A percentile compares a stretch with the other conserved stretches of the same genome.
Conservation (phyloP, 2,113 vertebrate species). For the Lasiurus cinereus region DNA sequence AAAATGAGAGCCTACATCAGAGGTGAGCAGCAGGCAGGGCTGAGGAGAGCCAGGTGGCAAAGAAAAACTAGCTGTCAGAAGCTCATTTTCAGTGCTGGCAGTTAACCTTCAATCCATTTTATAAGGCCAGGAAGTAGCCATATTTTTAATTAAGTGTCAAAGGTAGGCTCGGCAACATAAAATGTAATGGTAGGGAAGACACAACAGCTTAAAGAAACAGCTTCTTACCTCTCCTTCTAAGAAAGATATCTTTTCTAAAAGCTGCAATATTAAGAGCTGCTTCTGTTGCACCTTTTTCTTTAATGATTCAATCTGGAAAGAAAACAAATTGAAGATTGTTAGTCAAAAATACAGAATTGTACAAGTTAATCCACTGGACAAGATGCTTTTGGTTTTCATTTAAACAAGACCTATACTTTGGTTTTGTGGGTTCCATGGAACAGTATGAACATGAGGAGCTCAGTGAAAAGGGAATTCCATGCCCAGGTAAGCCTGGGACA, state of each 20-base stretch:
- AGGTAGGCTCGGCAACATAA: conserved; percentile 59
- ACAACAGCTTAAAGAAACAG: conserved; percentile 59
- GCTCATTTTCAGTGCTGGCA: conserved; percentile 62
- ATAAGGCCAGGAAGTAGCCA: conserved; percentile 72
- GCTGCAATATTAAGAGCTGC: conserved; percentile 96
- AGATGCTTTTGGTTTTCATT: not conserved
- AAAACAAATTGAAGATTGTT: conserved; percentile 70
- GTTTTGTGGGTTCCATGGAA: not conserved
- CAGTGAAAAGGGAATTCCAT: not conserved
- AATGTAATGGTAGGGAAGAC: conserved; percentile 61
- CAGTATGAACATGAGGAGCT: not conserved
- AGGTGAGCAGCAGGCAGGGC: not conserved
- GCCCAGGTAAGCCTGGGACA: not conserved
- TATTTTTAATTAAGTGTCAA: conserved; percentile 77
- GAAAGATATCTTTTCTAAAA: conserved; percentile 97
- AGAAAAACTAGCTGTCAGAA: conserved; percentile 58
- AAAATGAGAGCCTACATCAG: not conserved
- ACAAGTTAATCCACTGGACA: not conserved
- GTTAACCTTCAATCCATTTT: conserved; percentile 78
- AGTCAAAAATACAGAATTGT: not conserved
- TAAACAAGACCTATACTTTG: not conserved
- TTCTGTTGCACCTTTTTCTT: conserved; percentile 95
- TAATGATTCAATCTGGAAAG: conserved; percentile 92
- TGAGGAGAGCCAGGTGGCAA: not conserved
- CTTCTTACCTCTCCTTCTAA: conserved; percentile 97